Evolutionary conservation across 2,797 vertebrate genomes (phyloP).

Genomic region (Bradypus variegatus): DNA sequence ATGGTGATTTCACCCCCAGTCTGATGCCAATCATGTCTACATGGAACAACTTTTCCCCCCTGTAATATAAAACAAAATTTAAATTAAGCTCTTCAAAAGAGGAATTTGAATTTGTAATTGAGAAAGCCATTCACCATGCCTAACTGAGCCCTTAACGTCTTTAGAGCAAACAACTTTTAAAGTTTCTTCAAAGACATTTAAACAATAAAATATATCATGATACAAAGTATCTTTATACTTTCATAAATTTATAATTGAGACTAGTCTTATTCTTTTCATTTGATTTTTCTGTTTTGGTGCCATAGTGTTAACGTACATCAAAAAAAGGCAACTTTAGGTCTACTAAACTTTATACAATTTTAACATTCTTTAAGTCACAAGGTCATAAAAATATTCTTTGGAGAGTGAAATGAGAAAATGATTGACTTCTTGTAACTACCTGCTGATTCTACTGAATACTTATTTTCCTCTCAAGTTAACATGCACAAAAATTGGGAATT

Average conservation of each 20-base stretch:
- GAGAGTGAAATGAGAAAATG: not conserved
- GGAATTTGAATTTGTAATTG: not conserved
- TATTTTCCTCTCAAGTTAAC: not conserved
- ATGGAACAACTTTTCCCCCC: slow-evolving; percentile 86
- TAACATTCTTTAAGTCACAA: not conserved
- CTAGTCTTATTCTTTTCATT: not conserved
- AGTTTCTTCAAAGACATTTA: not conserved
- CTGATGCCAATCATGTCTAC: slow-evolving; percentile 98
- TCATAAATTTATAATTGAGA: slow-evolving; percentile 3
- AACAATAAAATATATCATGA: not conserved
- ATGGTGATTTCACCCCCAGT: slow-evolving; percentile 93
- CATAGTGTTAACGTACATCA: not conserved
- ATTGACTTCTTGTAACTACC: not conserved
- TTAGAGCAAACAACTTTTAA: not conserved
- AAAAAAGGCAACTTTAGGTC: not conserved
- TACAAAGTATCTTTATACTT: not conserved
- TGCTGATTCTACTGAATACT: not conserved
- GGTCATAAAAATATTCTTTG: not conserved
- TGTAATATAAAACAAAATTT: slow-evolving; percentile 47
- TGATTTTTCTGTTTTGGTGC: not conserved
- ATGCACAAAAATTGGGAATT: not conserved
- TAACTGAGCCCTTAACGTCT: not conserved
- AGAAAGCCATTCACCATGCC: not conserved
- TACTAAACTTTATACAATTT: not conserved
- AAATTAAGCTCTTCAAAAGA: not conserved